These are phyloP conservation scores for Heteromurus nitidus DNA, from an alignment of 2,888 invertebrate genomes.

Conservation along the genomic window DNA sequence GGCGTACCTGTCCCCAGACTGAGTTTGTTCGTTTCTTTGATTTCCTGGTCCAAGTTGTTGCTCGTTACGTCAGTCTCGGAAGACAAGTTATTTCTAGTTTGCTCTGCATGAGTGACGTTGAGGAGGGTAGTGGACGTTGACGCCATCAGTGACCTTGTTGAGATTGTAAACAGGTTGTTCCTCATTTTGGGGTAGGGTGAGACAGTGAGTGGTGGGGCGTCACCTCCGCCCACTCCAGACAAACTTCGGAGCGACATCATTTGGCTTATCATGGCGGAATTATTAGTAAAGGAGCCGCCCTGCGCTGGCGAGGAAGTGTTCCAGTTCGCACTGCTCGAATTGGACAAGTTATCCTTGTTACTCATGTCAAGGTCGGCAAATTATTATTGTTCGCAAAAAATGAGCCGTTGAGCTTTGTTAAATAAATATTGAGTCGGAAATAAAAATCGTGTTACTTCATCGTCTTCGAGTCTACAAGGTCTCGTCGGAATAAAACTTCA, in stretches of 20 bases:
- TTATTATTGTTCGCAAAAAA: no score
- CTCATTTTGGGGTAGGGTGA: conserved; percentile 25
- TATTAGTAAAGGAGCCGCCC: no score
- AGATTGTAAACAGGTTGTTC: conserved; percentile 40
- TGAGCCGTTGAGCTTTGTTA: no score
- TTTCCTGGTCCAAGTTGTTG: neutral
- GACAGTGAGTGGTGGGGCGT: conserved; percentile 24
- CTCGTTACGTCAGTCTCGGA: neutral
- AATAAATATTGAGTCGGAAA: no score
- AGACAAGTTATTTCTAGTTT: no score
- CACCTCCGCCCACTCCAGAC: conserved; percentile 28
- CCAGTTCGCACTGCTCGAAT: conserved; percentile 12
- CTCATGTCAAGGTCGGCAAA: no score
- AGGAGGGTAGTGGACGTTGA: no score
- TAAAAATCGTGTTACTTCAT: no score
- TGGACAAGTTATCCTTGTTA: no score
- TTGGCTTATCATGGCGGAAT: neutral
- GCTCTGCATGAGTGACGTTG: no score
- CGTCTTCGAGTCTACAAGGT: no score
- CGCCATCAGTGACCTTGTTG: conserved; percentile 35
- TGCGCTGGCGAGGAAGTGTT: neutral
- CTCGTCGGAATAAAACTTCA: no score
- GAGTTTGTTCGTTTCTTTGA: neutral
- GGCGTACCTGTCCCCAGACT: neutral
- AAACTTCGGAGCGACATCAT: neutral